These are phyloP conservation scores for Glyphotaelius pellucidus DNA, from an alignment of 2,888 invertebrate genomes.

Conservation along the genomic window DNA sequence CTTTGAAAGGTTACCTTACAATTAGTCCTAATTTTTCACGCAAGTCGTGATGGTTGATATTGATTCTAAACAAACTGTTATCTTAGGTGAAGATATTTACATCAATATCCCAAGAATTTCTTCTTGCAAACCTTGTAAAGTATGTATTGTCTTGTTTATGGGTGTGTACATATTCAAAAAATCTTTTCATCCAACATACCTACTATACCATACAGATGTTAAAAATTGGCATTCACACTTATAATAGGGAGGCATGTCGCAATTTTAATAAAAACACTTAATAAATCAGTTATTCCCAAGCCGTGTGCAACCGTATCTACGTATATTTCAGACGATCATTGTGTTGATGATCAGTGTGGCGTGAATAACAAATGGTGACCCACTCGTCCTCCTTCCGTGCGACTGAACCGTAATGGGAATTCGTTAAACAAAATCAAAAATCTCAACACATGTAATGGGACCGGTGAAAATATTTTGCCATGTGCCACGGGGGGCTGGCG, in stretches of 20 bases:
- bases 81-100: background rate
- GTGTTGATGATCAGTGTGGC: slow-evolving; percentile 7
- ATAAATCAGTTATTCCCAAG: background rate
- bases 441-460: slow-evolving; percentile 48
- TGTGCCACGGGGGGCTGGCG: slow-evolving; percentile 48
- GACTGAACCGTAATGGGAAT: slow-evolving; percentile 63
- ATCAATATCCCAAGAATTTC: background rate
- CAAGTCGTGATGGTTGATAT: background rate
- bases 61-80: background rate
- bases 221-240: background rate
- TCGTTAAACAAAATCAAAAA: slow-evolving; percentile 62
- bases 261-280: slow-evolving; percentile 16
- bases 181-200: background rate
- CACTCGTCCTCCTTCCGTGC: slow-evolving; percentile 60
- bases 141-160: background rate
- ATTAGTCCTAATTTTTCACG: background rate
- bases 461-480: slow-evolving; percentile 61
- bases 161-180: background rate
- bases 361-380: slow-evolving; percentile 46
- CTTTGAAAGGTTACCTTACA: background rate
- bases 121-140: background rate
- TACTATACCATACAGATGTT: background rate
- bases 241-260: background rate
- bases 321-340: background rate
- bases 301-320: background rate